These are phyloP conservation scores for Oikopleura vanhoeffeni DNA, from an alignment of 23 tunicate genomes.

Conservation along the genomic window DNA sequence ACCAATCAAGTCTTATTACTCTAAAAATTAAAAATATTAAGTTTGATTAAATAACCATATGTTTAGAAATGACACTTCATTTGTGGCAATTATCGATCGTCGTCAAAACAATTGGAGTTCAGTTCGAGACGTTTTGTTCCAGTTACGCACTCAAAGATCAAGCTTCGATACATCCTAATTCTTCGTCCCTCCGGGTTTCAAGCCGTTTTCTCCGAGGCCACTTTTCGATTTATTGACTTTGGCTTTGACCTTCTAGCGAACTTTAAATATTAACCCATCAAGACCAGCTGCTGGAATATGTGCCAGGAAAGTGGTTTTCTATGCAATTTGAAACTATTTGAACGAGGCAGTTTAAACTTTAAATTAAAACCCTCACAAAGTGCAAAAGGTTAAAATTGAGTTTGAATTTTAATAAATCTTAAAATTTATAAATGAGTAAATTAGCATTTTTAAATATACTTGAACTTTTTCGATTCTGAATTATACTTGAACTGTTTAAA, in stretches of 20 bases:
- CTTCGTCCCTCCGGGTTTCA: not conserved
- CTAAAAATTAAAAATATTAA: too few relatives aligned
- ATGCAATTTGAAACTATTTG: too few relatives aligned
- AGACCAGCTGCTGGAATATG: not conserved
- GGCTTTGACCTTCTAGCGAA: not conserved
- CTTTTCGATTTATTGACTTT: not conserved
- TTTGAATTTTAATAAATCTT: too few relatives aligned
- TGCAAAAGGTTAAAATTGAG: too few relatives aligned
- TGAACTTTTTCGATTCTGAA: not conserved
- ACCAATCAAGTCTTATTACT: too few relatives aligned
- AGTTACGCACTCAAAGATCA: not conserved
- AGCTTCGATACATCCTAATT: not conserved
- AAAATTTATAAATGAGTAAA: too few relatives aligned
- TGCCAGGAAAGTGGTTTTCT: too few relatives aligned
- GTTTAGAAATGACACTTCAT: not conserved
- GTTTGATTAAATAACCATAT: too few relatives aligned
- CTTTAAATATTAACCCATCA: not conserved
- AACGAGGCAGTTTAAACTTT: too few relatives aligned
- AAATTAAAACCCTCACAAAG: too few relatives aligned
- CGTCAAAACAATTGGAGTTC: not conserved
- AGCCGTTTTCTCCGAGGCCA: not conserved
- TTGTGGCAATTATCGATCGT: not conserved
- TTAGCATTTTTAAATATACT: too few relatives aligned
- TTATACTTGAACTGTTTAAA: too few relatives aligned
- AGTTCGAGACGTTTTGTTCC: not conserved